Conservation (phyloP, 2,888 invertebrate species). For the Agrochola lychnidis region DNA sequence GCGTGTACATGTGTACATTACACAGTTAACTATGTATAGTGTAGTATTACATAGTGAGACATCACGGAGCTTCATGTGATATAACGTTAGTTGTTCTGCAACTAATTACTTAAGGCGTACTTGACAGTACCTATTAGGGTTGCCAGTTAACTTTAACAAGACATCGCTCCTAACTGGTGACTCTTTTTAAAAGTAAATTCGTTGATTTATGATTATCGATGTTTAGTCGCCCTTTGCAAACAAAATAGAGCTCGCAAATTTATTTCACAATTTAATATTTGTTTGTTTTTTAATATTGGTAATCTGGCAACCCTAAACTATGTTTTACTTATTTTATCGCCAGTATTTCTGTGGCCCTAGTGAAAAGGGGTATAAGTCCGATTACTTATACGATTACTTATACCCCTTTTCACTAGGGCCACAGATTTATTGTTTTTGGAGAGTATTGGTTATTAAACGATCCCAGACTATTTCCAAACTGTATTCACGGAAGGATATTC, state of each 20-base stretch:
- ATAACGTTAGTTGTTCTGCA: background rate
- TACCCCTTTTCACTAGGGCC: too few relatives aligned
- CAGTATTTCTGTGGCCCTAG: too few relatives aligned
- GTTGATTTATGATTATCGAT: too few relatives aligned
- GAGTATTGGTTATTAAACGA: background rate
- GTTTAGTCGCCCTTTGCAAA: background rate
- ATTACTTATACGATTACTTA: too few relatives aligned
- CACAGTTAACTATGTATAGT: background rate
- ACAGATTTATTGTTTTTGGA: too few relatives aligned
- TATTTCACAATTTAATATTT: too few relatives aligned
- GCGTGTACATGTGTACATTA: conserved; percentile 4
- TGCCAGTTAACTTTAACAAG: background rate
- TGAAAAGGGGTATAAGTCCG: too few relatives aligned
- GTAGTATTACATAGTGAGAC: conserved; percentile 1
- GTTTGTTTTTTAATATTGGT: too few relatives aligned
- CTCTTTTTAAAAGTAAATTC: too few relatives aligned
- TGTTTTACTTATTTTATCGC: background rate
- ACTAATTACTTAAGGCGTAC: background rate
- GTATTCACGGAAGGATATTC: background rate
- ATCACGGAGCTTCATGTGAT: conserved; percentile 42
- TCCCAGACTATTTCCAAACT: background rate
- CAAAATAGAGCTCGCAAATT: too few relatives aligned
- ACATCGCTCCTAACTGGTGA: too few relatives aligned
- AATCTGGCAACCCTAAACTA: background rate
- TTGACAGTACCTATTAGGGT: background rate